These are phyloP conservation scores for Trichogramma dendrolimi DNA, from an alignment of 2,888 invertebrate genomes.

Conservation along the genomic window DNA sequence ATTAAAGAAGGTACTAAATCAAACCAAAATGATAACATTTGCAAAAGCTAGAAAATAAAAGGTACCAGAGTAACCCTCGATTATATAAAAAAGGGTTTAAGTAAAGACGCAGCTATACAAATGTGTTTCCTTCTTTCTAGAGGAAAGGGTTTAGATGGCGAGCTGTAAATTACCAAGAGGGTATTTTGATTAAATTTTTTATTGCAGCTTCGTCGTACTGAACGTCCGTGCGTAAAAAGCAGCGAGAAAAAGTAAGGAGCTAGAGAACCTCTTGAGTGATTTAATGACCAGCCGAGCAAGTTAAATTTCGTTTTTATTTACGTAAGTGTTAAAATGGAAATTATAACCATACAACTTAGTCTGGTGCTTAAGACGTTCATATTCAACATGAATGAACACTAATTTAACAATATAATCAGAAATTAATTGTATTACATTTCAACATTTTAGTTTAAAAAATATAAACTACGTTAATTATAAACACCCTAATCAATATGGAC, in stretches of 20 bases:
- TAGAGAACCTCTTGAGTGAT: slow-evolving; percentile 38
- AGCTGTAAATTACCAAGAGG: slow-evolving; percentile 51
- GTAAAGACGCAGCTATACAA: not conserved
- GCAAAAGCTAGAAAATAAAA: not conserved
- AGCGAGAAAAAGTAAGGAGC: slow-evolving; percentile 7
- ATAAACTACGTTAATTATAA: too few relatives aligned
- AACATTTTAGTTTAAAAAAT: too few relatives aligned
- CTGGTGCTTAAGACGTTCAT: too few relatives aligned
- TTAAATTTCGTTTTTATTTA: not conserved
- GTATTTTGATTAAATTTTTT: slow-evolving; percentile 54
- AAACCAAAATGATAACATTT: not conserved
- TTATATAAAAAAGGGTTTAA: not conserved
- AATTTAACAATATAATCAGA: too few relatives aligned
- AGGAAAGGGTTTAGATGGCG: slow-evolving; percentile 43
- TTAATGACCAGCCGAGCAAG: slow-evolving; percentile 36
- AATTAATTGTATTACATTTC: too few relatives aligned
- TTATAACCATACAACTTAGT: too few relatives aligned
- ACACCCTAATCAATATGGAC: too few relatives aligned
- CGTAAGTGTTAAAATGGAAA: too few relatives aligned
- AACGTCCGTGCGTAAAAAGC: slow-evolving; percentile 19
- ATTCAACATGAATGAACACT: too few relatives aligned
- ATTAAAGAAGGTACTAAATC: not conserved
- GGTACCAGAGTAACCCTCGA: not conserved
- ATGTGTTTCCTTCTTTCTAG: slow-evolving; percentile 7
- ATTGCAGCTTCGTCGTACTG: slow-evolving; percentile 43